Evolutionary conservation across 2,113 vertebrate species (phyloP).

Genomic region (Ibidorhyncha struthersii): DNA sequence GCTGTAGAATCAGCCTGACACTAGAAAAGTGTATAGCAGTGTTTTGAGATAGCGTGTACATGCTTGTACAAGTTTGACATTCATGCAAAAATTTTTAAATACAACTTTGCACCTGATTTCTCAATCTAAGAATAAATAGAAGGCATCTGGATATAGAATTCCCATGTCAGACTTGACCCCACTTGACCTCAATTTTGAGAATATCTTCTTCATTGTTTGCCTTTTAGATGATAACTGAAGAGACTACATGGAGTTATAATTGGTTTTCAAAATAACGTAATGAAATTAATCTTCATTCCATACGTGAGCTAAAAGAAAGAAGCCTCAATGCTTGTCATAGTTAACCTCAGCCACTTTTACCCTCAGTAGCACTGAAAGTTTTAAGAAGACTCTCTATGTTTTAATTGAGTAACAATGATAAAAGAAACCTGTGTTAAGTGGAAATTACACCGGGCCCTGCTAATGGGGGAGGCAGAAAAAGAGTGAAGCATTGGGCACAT

Average conservation of each 20-base stretch:
- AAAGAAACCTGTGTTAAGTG: constrained; percentile 51
- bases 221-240: background rate
- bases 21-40: background rate
- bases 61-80: background rate
- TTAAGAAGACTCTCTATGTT: background rate
- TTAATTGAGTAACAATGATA: constrained; percentile 13
- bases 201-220: background rate
- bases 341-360: background rate
- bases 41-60: background rate
- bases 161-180: background rate
- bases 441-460: constrained; percentile 16
- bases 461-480: constrained; percentile 39
- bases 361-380: background rate
- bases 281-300: background rate
- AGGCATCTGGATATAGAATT: background rate
- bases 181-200: background rate
- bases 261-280: background rate
- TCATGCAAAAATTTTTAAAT: background rate
- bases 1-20: background rate
- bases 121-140: background rate
- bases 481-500: constrained; percentile 22
- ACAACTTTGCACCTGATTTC: background rate
- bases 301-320: background rate
- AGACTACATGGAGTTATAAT: background rate
- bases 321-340: background rate